A percentile compares a stretch with the other conserved stretches of the same genome.
phyloP scores from a whole-genome alignment of 2,888 invertebrate genomes.

The Platynereis dumerilii region DNA sequence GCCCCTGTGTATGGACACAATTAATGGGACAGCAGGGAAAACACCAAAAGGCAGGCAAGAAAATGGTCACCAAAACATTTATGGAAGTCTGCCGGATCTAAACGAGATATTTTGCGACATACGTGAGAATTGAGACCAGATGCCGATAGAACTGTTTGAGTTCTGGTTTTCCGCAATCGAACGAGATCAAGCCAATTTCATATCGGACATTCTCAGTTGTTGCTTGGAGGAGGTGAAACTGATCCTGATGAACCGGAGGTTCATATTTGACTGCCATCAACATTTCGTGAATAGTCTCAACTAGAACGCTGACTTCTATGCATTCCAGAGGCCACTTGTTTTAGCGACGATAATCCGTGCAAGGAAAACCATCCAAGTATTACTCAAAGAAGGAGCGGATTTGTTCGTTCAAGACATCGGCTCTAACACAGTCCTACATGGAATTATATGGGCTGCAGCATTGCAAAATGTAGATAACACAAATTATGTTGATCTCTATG shows the following conservation, averaged over 20 bases:
- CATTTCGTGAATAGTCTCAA: neutral
- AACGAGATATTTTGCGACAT: neutral
- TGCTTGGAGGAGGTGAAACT: constrained; percentile 5
- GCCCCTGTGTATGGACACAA: no score
- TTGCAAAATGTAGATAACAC: neutral
- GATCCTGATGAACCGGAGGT: constrained; percentile 16
- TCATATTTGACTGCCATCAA: constrained; percentile 15
- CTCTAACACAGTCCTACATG: constrained; percentile 18
- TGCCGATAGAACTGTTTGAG: constrained; percentile 19
- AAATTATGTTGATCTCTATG: constrained; percentile 14
- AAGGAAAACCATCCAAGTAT: neutral
- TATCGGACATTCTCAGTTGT: neutral
- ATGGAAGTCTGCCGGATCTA: no score
- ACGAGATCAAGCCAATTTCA: constrained; percentile 10
- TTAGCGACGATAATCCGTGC: constrained; percentile 12
- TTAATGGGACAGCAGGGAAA: no score
- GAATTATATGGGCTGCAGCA: constrained; percentile 18
- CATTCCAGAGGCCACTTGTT: constrained; percentile 18
- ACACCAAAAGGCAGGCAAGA: no score
- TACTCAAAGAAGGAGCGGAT: constrained; percentile 10
- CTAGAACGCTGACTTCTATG: constrained; percentile 3
- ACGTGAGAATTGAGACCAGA: constrained; percentile 14
- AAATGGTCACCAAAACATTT: no score
- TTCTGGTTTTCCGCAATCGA: constrained; percentile 22
- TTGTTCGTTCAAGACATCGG: constrained; percentile 21